Percentiles rank a stretch among this genome's conserved stretches.
phyloP scores from a whole-genome alignment of 2,888 invertebrate species.

The Tortricodes alternella region DNA sequence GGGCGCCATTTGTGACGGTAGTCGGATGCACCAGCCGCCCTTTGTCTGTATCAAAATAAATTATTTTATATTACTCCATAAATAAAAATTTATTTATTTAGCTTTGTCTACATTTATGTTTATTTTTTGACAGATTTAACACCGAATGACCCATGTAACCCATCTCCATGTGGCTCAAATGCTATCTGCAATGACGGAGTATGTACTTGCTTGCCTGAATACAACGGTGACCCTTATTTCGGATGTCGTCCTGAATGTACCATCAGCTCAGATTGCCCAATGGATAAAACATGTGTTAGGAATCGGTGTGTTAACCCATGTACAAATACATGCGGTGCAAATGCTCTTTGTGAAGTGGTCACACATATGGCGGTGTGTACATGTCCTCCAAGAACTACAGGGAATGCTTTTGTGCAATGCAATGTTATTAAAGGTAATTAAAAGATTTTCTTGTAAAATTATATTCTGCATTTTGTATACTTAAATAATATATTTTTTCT shows the following conservation, averaged over 20 bases:
- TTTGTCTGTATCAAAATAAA: too few species aligned
- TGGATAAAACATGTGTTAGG: slow-evolving; percentile 86
- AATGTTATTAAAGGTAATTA: slow-evolving; percentile 78
- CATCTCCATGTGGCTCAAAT: slow-evolving; percentile 86
- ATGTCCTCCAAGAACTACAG: slow-evolving; percentile 86
- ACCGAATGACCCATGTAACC: slow-evolving; percentile 82
- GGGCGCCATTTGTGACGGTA: too few species aligned
- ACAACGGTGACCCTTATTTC: slow-evolving; percentile 86
- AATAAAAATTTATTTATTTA: not conserved
- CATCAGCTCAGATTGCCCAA: slow-evolving; percentile 87
- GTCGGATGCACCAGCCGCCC: too few species aligned
- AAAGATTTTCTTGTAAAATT: not conserved
- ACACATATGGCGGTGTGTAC: slow-evolving; percentile 90
- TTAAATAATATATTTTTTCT: not conserved
- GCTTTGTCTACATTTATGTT: not conserved
- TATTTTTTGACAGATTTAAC: slow-evolving; percentile 50
- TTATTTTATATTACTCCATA: not conserved
- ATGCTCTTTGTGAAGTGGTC: slow-evolving; percentile 87
- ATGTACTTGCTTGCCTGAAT: slow-evolving; percentile 84
- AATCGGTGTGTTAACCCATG: slow-evolving; percentile 89
- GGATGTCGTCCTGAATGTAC: slow-evolving; percentile 90
- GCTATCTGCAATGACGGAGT: slow-evolving; percentile 82
- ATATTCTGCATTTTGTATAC: not conserved
- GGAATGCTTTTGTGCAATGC: slow-evolving; percentile 88
- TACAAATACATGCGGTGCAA: slow-evolving; percentile 88